A percentile compares a stretch with the other conserved stretches of the same genome.
Conservation (phyloP, 2,888 invertebrate species). For the Rhagonycha lutea region DNA sequence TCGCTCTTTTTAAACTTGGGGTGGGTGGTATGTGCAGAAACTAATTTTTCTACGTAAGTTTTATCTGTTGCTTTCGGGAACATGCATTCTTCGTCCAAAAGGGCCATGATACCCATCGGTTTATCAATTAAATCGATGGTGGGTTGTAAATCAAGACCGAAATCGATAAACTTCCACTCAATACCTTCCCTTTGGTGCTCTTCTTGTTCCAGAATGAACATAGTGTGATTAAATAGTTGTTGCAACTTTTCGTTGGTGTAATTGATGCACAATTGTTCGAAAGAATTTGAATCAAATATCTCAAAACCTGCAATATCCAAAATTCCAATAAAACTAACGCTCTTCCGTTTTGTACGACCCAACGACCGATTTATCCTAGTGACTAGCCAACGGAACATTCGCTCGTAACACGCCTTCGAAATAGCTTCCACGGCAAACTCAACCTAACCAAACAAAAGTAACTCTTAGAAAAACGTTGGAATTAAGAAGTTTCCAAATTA, state of each 20-base stretch:
- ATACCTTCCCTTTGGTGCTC: conserved; percentile 99
- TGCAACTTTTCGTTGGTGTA: conserved; percentile 99
- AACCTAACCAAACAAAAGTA: conserved; percentile 55
- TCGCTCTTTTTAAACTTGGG: conserved; percentile 98
- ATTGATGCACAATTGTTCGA: conserved; percentile 98
- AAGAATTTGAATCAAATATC: conserved; percentile 97
- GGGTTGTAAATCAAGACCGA: conserved; percentile 97
- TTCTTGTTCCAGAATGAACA: conserved; percentile 99
- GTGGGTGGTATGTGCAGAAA: conserved; percentile 92
- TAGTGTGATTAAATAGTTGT: conserved; percentile 99
- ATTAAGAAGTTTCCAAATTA: background rate
- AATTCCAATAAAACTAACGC: conserved; percentile 98
- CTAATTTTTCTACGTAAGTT: conserved; percentile 96
- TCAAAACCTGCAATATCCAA: conserved; percentile 99
- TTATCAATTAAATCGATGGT: conserved; percentile 99
- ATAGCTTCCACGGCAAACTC: conserved; percentile 99
- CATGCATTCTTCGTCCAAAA: conserved; percentile 98
- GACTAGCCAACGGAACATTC: conserved; percentile 99
- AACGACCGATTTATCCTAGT: conserved; percentile 95
- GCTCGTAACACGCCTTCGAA: conserved; percentile 97
- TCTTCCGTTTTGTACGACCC: conserved; percentile 96
- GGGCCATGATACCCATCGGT: conserved; percentile 98
- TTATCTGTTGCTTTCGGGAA: conserved; percentile 99
- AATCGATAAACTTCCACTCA: conserved; percentile 99
- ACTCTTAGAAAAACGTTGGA: background rate